These are phyloP conservation scores for Pterophyllum scalare DNA, from an alignment of 2,113 vertebrate species.

Conservation along the genomic window DNA sequence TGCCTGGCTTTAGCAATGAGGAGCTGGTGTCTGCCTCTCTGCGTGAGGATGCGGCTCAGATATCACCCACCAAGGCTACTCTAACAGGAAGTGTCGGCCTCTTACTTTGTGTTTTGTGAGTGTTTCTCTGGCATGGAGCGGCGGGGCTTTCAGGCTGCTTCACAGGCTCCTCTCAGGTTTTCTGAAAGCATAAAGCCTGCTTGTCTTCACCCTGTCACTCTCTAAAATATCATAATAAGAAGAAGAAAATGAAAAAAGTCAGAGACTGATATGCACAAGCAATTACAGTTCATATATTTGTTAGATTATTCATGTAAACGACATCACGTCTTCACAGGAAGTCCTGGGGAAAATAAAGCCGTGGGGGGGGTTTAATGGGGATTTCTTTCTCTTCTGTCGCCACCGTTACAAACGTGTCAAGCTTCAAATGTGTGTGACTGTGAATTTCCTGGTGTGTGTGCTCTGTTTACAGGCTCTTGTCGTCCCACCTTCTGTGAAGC, in stretches of 20 bases:
- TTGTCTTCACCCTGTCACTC: slow-evolving; percentile 27
- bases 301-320: slow-evolving; percentile 41
- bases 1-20: not conserved
- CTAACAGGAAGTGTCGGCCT: not conserved
- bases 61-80: not conserved
- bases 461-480: slow-evolving; percentile 80
- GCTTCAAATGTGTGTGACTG: slow-evolving; percentile 56
- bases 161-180: slow-evolving; percentile 55
- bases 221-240: slow-evolving; percentile 16
- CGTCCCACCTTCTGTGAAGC: slow-evolving; percentile 76
- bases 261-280: slow-evolving; percentile 38
- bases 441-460: slow-evolving; percentile 75
- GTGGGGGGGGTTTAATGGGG: slow-evolving; percentile 40
- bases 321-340: slow-evolving; percentile 51
- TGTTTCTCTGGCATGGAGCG: slow-evolving; percentile 68
- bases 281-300: slow-evolving; percentile 48
- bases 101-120: slow-evolving; percentile 29
- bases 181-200: not conserved
- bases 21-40: not conserved
- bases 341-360: slow-evolving; percentile 47
- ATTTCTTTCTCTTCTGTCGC: slow-evolving; percentile 44
- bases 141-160: slow-evolving; percentile 61
- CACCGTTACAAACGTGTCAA: slow-evolving; percentile 66
- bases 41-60: not conserved
- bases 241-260: slow-evolving; percentile 3